phyloP scores from a whole-genome alignment of 2,113 vertebrate genomes.

The Hypocryptadius cinnamomeus region DNA sequence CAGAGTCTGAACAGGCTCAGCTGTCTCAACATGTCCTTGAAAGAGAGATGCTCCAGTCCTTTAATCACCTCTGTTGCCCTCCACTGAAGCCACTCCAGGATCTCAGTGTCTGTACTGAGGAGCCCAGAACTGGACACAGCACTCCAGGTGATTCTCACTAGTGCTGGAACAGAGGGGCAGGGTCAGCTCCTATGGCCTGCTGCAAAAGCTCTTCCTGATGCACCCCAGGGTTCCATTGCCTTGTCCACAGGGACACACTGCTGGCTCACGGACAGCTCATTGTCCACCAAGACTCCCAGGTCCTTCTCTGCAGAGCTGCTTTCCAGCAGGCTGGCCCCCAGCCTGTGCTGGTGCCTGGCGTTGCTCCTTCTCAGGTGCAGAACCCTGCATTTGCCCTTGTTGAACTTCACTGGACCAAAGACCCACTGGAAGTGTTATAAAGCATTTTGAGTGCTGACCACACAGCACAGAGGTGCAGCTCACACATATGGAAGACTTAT shows the following conservation, averaged over 20 bases:
- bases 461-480: not conserved
- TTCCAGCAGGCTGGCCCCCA: not conserved
- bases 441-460: not conserved
- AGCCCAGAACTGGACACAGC: not conserved
- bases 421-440: accelerated
- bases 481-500: not conserved
- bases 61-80: not conserved
- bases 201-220: not conserved
- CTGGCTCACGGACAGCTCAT: not conserved
- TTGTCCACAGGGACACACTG: not conserved
- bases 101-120: not conserved
- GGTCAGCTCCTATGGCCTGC: not conserved
- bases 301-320: not conserved
- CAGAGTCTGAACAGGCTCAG: not conserved
- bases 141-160: not conserved
- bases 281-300: not conserved
- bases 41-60: not conserved
- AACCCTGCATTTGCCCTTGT: not conserved
- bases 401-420: not conserved
- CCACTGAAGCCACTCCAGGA: not conserved
- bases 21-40: not conserved
- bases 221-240: not conserved
- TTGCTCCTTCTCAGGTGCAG: not conserved
- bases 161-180: not conserved
- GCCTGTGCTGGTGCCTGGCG: not conserved